Conservation (phyloP, 2,888 invertebrate species). For the Caradrina clavipalpis region DNA sequence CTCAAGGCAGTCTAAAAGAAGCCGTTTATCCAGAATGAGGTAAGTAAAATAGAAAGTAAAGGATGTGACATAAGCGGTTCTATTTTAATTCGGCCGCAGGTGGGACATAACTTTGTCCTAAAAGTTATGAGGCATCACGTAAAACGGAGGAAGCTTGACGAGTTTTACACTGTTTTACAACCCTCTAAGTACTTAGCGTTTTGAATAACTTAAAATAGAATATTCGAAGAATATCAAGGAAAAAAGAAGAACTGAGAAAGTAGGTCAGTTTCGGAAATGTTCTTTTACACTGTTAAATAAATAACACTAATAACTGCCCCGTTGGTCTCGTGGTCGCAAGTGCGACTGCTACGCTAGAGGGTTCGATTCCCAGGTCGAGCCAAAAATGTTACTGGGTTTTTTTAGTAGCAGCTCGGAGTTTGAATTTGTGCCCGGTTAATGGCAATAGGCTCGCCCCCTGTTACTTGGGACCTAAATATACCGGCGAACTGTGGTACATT, state of each 20-base stretch:
- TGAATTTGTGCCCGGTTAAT: too few relatives aligned
- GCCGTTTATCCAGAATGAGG: slow-evolving; percentile 23
- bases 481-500: too few relatives aligned
- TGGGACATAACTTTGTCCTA: slow-evolving; percentile 60
- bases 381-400: too few relatives aligned
- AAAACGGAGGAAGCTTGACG: slow-evolving; percentile 48
- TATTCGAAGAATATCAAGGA: slow-evolving; percentile 17
- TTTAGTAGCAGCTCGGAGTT: too few relatives aligned
- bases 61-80: slow-evolving; percentile 42
- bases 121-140: slow-evolving; percentile 64
- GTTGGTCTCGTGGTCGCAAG: too few relatives aligned
- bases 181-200: slow-evolving; percentile 47
- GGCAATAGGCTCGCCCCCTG: too few relatives aligned
- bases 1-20: slow-evolving; percentile 19
- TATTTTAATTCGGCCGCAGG: slow-evolving; percentile 67
- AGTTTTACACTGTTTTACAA: slow-evolving; percentile 55
- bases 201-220: slow-evolving; percentile 57
- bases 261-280: too few relatives aligned
- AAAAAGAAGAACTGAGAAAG: background rate
- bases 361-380: too few relatives aligned
- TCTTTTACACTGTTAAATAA: too few relatives aligned
- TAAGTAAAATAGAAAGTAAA: slow-evolving; percentile 40
- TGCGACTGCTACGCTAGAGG: too few relatives aligned
- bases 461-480: too few relatives aligned
- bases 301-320: too few relatives aligned